Percentiles rank a stretch among this genome's conserved stretches.
phyloP scores from a whole-genome alignment of 2,113 vertebrate species.

The Grantiella picta region DNA sequence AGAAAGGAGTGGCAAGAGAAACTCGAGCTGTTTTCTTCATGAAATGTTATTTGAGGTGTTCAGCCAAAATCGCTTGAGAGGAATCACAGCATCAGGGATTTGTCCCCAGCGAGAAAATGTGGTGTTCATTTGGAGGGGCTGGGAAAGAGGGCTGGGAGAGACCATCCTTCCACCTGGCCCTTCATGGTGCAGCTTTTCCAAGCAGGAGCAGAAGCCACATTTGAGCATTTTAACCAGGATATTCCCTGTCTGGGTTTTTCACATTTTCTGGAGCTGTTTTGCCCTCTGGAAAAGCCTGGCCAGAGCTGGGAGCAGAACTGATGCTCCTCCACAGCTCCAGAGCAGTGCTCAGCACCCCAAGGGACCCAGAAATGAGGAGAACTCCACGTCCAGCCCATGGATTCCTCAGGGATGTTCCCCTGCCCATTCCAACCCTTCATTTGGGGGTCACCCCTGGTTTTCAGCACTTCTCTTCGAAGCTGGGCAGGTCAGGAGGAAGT shows the following conservation, averaged over 20 bases:
- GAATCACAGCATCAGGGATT: fast-evolving
- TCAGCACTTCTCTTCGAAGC: not conserved
- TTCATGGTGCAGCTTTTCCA: not conserved
- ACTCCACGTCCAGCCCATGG: not conserved
- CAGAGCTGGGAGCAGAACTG: not conserved
- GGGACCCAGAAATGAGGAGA: not conserved
- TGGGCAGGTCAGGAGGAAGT: not conserved
- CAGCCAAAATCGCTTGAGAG: fast-evolving
- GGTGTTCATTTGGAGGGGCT: not conserved
- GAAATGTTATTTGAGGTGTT: not conserved
- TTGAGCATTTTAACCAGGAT: not conserved
- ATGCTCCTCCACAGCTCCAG: not conserved
- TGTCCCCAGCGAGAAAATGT: not conserved
- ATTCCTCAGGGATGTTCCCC: not conserved
- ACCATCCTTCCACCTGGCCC: not conserved
- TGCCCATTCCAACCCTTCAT: not conserved
- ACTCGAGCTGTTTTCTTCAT: fast-evolving
- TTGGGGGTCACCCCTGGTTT: not conserved
- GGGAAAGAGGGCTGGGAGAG: not conserved
- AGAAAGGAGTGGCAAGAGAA: not conserved
- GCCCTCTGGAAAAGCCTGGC: not conserved
- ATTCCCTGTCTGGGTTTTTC: not conserved
- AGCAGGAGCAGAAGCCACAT: not conserved
- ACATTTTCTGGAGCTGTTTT: not conserved
- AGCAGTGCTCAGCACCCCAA: not conserved